These are phyloP conservation scores for Felis catus DNA, from an alignment of 2,113 vertebrate genomes.

Conservation along the genomic window DNA sequence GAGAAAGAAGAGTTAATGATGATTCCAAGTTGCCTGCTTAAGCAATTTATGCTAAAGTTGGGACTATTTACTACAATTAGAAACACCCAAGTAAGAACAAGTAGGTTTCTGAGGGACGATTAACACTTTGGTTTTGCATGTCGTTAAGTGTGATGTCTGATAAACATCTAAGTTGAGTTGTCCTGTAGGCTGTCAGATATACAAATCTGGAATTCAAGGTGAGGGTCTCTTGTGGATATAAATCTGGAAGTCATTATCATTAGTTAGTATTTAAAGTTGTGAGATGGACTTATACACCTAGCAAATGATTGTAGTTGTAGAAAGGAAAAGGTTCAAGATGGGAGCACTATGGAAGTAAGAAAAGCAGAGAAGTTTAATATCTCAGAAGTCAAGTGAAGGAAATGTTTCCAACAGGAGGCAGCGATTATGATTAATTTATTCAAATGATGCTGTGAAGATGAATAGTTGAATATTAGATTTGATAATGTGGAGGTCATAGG, in stretches of 20 bases:
- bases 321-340: not conserved
- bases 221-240: not conserved
- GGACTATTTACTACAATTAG: not conserved
- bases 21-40: not conserved
- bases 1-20: not conserved
- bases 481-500: not conserved
- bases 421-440: constrained; percentile 45
- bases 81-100: not conserved
- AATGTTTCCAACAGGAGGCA: not conserved
- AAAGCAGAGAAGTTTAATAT: not conserved
- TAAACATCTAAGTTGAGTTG: not conserved
- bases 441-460: not conserved
- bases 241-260: not conserved
- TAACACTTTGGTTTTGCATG: not conserved
- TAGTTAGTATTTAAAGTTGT: not conserved
- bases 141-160: not conserved
- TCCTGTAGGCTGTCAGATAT: not conserved
- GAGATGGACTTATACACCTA: not conserved
- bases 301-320: not conserved
- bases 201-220: not conserved
- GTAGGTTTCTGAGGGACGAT: not conserved
- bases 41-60: not conserved
- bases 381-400: constrained; percentile 12
- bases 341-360: not conserved
- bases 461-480: constrained; percentile 14